Evolutionary conservation across 2,797 vertebrate species (phyloP).

Genomic region (Gallinago stenura): DNA sequence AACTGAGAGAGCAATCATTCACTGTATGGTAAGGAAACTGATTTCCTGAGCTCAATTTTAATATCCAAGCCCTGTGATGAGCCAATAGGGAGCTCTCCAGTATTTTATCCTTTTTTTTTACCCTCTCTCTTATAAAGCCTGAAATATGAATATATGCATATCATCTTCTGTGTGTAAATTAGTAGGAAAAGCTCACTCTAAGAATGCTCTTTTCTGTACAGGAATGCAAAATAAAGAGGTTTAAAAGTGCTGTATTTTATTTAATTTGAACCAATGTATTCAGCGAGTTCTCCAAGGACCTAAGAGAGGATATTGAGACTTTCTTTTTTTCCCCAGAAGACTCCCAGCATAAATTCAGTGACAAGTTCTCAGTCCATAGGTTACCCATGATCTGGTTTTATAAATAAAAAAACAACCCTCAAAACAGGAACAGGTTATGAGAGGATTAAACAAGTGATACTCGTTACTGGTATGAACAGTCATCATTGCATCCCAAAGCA

Average conservation of each 20-base stretch:
- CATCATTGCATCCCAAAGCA: neutral
- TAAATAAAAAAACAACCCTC: neutral
- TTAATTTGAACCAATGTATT: neutral
- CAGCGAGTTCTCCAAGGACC: neutral
- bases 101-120: neutral
- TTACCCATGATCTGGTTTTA: neutral
- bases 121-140: neutral
- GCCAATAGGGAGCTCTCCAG: neutral
- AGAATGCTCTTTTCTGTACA: neutral
- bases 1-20: neutral
- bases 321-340: neutral
- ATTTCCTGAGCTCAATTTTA: neutral
- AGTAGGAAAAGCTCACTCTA: neutral
- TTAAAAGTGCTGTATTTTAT: neutral
- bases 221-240: neutral
- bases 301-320: neutral
- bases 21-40: neutral
- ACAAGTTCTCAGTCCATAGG: neutral
- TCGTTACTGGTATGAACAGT: neutral
- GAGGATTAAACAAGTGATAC: neutral
- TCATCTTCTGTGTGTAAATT: neutral
- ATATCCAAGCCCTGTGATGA: neutral
- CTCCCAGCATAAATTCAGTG: neutral
- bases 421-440: neutral
- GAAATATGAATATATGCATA: slow-evolving; percentile 6